phyloP scores from a whole-genome alignment of 2,797 vertebrate genomes.

The Sebastes nivosus region DNA sequence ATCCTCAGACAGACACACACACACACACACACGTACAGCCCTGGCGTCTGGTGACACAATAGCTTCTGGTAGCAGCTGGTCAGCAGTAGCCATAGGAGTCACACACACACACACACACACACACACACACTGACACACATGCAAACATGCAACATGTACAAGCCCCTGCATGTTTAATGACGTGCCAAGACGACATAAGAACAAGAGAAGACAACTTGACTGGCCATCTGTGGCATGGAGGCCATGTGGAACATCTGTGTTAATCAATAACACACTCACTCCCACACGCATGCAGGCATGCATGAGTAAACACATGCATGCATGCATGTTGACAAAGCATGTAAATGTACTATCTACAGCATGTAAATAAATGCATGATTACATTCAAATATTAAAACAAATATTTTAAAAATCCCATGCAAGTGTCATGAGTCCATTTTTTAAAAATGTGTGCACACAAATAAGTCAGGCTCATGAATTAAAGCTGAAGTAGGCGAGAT shows the following conservation, averaged over 20 bases:
- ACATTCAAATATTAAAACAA: background rate
- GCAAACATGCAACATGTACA: slow-evolving; percentile 23
- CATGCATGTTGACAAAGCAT: background rate
- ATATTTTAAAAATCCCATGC: background rate
- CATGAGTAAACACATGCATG: slow-evolving; percentile 6
- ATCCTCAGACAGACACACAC: background rate
- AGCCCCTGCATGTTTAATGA: slow-evolving; percentile 73
- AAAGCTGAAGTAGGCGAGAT: too few species aligned
- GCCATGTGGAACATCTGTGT: slow-evolving; percentile 58
- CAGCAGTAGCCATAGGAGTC: slow-evolving; percentile 54
- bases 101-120: background rate
- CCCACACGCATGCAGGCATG: slow-evolving; percentile 14
- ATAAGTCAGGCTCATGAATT: background rate
- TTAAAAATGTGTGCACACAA: background rate
- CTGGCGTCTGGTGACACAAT: slow-evolving; percentile 62
- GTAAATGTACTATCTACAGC: background rate
- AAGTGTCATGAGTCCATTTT: background rate
- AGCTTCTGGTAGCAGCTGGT: slow-evolving; percentile 71
- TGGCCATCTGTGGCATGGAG: slow-evolving; percentile 68
- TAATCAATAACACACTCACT: slow-evolving; percentile 64
- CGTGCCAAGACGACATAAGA: slow-evolving; percentile 54
- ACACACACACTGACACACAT: background rate
- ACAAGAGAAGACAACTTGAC: slow-evolving; percentile 53
- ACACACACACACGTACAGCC: background rate
- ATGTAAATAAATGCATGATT: too few species aligned